Evolutionary conservation across 2,797 vertebrate species (phyloP).

Genomic region (Poecilia wingei): DNA sequence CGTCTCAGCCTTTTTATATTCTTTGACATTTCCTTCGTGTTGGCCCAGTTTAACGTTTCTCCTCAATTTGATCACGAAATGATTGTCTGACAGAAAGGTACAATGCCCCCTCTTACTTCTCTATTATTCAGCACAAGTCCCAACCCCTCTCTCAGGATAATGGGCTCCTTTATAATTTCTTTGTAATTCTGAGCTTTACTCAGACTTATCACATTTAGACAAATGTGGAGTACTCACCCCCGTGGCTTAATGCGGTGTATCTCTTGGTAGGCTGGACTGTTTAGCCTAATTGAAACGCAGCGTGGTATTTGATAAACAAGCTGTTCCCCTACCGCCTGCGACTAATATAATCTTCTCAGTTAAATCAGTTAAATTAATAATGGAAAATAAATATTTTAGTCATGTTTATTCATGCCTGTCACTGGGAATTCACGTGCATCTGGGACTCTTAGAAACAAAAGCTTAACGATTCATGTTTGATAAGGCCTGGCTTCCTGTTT

Average conservation of each 20-base stretch:
- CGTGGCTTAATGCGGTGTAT: slow-evolving; percentile 45
- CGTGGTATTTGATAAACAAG: slow-evolving; percentile 69
- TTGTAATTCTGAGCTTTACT: slow-evolving; percentile 43
- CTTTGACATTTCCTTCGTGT: slow-evolving; percentile 44
- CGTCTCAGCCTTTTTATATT: slow-evolving; percentile 38
- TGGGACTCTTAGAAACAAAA: background rate
- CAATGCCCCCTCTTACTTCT: slow-evolving; percentile 16
- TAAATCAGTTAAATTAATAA: slow-evolving; percentile 60
- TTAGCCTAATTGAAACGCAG: slow-evolving; percentile 73
- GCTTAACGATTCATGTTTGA: background rate
- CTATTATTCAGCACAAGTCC: slow-evolving; percentile 39
- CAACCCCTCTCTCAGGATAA: slow-evolving; percentile 20
- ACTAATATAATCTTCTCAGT: slow-evolving; percentile 62
- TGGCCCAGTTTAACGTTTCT: slow-evolving; percentile 25
- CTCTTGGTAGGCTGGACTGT: slow-evolving; percentile 52
- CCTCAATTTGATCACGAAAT: slow-evolving; percentile 41
- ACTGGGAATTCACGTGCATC: slow-evolving; percentile 20
- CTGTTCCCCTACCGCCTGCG: slow-evolving; percentile 44
- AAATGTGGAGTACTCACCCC: slow-evolving; percentile 29
- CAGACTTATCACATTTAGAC: slow-evolving; percentile 43
- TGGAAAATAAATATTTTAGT: slow-evolving; percentile 40
- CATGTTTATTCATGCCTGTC: slow-evolving; percentile 48
- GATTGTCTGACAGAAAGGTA: slow-evolving; percentile 30
- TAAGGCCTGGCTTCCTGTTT: background rate
- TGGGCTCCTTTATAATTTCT: slow-evolving; percentile 29